Evolutionary conservation across 2,797 vertebrate species (phyloP).

Genomic region (Lagocephalus sceleratus): DNA sequence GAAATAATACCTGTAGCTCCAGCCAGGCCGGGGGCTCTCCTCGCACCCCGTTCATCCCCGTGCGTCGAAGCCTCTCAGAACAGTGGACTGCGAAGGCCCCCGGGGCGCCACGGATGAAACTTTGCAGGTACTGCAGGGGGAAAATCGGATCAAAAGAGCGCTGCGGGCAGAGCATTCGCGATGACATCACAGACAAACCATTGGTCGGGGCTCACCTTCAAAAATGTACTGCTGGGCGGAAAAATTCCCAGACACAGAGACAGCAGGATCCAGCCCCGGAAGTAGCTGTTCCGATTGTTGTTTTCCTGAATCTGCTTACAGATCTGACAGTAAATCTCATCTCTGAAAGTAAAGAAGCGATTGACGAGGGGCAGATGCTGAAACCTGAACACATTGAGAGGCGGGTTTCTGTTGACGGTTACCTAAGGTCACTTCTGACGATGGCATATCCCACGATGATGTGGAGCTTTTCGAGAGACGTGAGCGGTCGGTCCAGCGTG

Average conservation of each 20-base stretch:
- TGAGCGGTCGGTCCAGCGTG: constrained; percentile 83
- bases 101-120: constrained; percentile 86
- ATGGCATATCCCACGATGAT: constrained; percentile 89
- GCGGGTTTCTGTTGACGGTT: neutral
- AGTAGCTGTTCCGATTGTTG: constrained; percentile 80
- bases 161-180: neutral
- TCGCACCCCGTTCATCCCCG: constrained; percentile 82
- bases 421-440: constrained; percentile 87
- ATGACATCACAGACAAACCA: neutral
- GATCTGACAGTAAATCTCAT: constrained; percentile 99
- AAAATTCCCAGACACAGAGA: constrained; percentile 96
- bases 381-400: neutral
- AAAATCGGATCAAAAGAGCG: constrained; percentile 1
- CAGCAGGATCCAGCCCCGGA: constrained; percentile 93
- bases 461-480: constrained; percentile 92
- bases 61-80: constrained; percentile 84
- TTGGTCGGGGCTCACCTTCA: constrained; percentile 72
- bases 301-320: constrained; percentile 95
- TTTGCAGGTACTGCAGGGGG: constrained; percentile 84
- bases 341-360: constrained; percentile 69
- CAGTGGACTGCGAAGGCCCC: constrained; percentile 82
- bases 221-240: constrained; percentile 84
- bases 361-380: constrained; percentile 3
- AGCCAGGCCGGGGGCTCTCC: constrained; percentile 90
- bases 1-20: constrained; percentile 86